These are phyloP conservation scores for Scaeva pyrastri DNA, from an alignment of 2,888 invertebrate genomes.

Conservation along the genomic window DNA sequence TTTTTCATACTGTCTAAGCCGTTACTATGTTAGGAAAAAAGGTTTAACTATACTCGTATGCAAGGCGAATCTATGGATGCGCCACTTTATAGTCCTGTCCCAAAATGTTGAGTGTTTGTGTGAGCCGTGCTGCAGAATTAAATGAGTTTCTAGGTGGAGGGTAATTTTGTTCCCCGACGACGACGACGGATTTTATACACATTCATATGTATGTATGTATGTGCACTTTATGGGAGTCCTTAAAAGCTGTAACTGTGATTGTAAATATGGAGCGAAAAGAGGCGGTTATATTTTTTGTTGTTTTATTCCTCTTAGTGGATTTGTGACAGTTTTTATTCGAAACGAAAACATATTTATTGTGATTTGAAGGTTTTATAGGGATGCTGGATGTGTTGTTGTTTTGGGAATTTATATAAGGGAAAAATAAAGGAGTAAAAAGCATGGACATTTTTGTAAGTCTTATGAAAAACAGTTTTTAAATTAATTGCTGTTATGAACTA, in stretches of 20 bases:
- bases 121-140: conserved; percentile 65
- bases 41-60: conserved; percentile 55
- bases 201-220: too few species aligned
- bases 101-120: conserved; percentile 49
- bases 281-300: neutral
- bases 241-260: conserved; percentile 44
- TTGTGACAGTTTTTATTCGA: conserved; percentile 29
- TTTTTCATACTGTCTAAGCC: neutral
- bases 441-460: neutral
- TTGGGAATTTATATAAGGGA: too few species aligned
- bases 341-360: conserved; percentile 16
- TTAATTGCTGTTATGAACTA: too few species aligned
- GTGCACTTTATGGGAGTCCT: conserved; percentile 47
- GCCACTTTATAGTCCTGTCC: conserved; percentile 48
- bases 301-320: conserved; percentile 11
- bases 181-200: neutral
- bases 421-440: neutral
- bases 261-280: conserved; percentile 20
- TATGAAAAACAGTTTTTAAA: too few species aligned
- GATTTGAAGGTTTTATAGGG: neutral
- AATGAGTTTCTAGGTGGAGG: conserved; percentile 55
- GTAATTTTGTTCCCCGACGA: conserved; percentile 20
- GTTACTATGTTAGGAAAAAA: conserved; percentile 53
- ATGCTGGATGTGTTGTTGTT: neutral
- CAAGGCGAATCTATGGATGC: conserved; percentile 31